phyloP scores from a whole-genome alignment of 1,140 invertebrate genomes.

The Halictus rubicundus region DNA sequence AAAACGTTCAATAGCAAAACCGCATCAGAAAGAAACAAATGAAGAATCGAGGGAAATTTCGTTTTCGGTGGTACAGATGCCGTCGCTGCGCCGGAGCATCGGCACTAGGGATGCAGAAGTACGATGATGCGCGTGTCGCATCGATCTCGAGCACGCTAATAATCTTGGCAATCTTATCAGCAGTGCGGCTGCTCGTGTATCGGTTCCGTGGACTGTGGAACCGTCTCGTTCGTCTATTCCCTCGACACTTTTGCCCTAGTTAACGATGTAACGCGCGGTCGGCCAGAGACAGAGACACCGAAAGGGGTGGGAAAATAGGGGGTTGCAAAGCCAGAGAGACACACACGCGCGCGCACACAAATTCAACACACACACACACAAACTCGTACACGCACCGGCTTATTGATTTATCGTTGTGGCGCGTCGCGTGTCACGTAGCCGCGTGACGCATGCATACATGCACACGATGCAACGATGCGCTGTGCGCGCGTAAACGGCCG shows the following conservation, averaged over 20 bases:
- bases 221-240: slow-evolving; percentile 11
- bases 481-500: too few species aligned
- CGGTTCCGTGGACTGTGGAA: slow-evolving; percentile 26
- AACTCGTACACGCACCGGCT: slow-evolving; percentile 14
- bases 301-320: neutral
- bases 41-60: too few species aligned
- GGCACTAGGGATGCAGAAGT: too few species aligned
- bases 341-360: slow-evolving; percentile 31
- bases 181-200: slow-evolving; percentile 50
- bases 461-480: neutral
- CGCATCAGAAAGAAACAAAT: too few species aligned
- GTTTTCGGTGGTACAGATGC: too few species aligned
- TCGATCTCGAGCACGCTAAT: slow-evolving; percentile 24
- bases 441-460: slow-evolving; percentile 9
- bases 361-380: slow-evolving; percentile 30
- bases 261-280: neutral
- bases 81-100: too few species aligned
- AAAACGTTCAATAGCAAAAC: too few species aligned
- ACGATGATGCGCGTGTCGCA: too few species aligned
- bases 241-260: slow-evolving; percentile 28
- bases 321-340: neutral
- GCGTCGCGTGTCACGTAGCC: slow-evolving; percentile 47
- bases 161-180: slow-evolving; percentile 67
- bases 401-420: slow-evolving; percentile 61
- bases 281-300: slow-evolving; percentile 6